These are phyloP conservation scores for Mus caroli DNA, from an alignment of 2,797 vertebrate species.

Conservation along the genomic window DNA sequence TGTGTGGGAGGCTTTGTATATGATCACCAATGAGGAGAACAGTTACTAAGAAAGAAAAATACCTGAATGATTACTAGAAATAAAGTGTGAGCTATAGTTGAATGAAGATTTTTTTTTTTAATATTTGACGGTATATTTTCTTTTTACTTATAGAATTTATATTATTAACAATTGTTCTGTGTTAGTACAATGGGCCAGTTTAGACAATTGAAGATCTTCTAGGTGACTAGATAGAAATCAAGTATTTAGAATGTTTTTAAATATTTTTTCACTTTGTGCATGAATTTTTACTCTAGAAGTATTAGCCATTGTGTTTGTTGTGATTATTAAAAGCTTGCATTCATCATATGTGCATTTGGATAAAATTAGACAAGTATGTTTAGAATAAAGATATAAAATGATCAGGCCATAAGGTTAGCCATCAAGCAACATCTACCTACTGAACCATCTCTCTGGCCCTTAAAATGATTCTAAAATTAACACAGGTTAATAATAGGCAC, in stretches of 20 bases:
- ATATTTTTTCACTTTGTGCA: not conserved
- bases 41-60: not conserved
- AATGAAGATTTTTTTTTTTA: not conserved
- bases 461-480: not conserved
- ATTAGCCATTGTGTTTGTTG: not conserved
- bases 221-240: not conserved
- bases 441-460: not conserved
- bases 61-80: not conserved
- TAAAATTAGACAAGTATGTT: not conserved
- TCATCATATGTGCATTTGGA: not conserved
- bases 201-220: not conserved
- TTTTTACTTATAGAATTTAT: conserved; percentile 1
- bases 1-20: not conserved
- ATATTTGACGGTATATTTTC: not conserved
- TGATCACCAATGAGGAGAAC: not conserved
- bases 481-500: not conserved
- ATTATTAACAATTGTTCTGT: not conserved
- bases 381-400: not conserved
- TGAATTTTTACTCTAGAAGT: not conserved
- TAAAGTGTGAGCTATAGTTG: not conserved
- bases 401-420: not conserved
- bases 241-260: conserved; percentile 3
- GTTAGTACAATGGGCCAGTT: not conserved
- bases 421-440: not conserved
- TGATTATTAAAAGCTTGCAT: not conserved